Percentiles rank a stretch among this genome's conserved stretches.
Conservation (phyloP, 2,888 invertebrate genomes). For the Dicroscelio sp. region DNA sequence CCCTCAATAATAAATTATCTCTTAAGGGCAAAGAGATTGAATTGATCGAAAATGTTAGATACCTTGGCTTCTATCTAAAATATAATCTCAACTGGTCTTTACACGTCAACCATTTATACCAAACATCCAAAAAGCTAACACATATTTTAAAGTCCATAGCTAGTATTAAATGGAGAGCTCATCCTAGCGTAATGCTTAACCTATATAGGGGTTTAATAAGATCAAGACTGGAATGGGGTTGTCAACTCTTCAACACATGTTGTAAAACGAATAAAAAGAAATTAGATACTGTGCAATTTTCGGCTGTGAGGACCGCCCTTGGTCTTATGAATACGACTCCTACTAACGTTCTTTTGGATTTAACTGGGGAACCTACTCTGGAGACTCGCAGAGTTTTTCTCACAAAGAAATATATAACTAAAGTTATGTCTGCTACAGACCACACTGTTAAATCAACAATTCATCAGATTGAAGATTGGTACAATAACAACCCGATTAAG, state of each 20-base stretch:
- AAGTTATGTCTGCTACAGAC: too few species aligned
- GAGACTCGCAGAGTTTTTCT: too few species aligned
- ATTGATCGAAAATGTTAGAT: neutral
- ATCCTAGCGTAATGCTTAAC: too few species aligned
- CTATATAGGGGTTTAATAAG: conserved; percentile 32
- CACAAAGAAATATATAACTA: too few species aligned
- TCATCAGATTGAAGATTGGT: too few species aligned
- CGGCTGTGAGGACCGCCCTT: too few species aligned
- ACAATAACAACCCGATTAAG: too few species aligned
- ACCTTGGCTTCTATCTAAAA: conserved; percentile 12
- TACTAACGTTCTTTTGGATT: too few species aligned
- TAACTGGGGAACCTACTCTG: too few species aligned
- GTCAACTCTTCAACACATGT: neutral
- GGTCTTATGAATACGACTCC: too few species aligned
- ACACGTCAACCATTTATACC: neutral
- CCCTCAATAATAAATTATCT: neutral
- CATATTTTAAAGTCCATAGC: neutral
- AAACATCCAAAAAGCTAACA: neutral
- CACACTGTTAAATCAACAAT: too few species aligned
- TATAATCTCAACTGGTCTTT: conserved; percentile 15
- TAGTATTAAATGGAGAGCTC: conserved; percentile 33
- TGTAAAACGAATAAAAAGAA: conserved; percentile 8
- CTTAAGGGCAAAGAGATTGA: neutral
- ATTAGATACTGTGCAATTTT: neutral
- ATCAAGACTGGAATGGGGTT: conserved; percentile 29